These are phyloP conservation scores for Meriones psammophilus DNA, from an alignment of 2,797 vertebrate species.

Conservation along the genomic window DNA sequence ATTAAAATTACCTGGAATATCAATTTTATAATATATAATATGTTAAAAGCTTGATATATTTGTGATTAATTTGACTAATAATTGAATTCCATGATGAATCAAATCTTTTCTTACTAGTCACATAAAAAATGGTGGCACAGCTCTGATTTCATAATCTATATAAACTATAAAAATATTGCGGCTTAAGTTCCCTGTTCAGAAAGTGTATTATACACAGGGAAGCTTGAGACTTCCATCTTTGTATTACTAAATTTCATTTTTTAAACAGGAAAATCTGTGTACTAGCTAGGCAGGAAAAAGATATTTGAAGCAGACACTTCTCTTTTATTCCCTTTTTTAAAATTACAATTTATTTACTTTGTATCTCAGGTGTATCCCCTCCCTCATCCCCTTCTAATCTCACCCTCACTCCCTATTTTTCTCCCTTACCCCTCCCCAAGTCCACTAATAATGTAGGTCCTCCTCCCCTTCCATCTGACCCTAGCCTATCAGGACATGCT, in stretches of 20 bases:
- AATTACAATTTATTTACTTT: no score
- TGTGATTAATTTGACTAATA: not conserved
- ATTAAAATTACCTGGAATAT: not conserved
- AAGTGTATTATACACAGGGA: not conserved
- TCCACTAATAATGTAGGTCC: no score
- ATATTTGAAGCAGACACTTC: not conserved
- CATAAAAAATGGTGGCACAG: not conserved
- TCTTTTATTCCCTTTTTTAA: no score
- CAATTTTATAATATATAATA: not conserved
- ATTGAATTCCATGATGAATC: not conserved
- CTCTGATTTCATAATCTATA: not conserved
- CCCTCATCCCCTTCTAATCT: no score
- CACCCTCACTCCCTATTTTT: no score
- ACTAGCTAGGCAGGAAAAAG: not conserved
- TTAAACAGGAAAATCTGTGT: not conserved
- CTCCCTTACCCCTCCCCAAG: no score
- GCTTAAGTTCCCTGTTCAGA: not conserved
- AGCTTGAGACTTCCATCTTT: not conserved
- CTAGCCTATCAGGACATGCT: no score
- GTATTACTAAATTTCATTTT: not conserved
- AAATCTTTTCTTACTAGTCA: not conserved
- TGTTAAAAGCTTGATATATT: not conserved
- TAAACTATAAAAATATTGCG: not conserved
- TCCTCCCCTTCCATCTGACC: no score
- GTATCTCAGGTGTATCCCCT: no score